Base-by-base conservation (phyloP, 2,113 vertebrate genomes). In the Romanogobio albipinnatus region DNA sequence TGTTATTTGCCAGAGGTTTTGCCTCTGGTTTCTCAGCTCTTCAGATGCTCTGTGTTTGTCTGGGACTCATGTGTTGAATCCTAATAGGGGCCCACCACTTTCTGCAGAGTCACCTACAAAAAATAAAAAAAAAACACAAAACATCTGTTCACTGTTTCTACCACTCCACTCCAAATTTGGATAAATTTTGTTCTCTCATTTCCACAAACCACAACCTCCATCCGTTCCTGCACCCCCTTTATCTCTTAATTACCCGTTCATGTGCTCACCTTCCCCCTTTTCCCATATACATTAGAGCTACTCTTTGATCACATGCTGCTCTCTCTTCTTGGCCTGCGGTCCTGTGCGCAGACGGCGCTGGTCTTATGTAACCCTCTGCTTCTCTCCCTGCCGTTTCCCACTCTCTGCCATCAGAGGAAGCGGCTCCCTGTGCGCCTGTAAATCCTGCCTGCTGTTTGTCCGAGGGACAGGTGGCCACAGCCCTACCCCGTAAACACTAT, bases 391-490 rank as follows among this genome's bases (percentile, higher is more conserved):
- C 36, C 17, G 53, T 70, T 85, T 77, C 70, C 45, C 53, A 71
- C 71, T 51, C 62, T 73, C 53, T 76, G 62, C 66, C 45, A 84
- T 77, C 11, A 56, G 77, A 76, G 85, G 85, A 88, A 82, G 75
- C 77, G 80, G 74, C 56, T 19, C 74, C 70, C 80, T 78, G 77
- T 76, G 45, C 66, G 76, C 78, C 85, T 73, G 85, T 86, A 78
- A 84, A 82, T 88, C 82, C 61, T 68, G 71, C 73, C 24, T 71
- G 39, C 91, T 89, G 92, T 88, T 86, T 93, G 93, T 90, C 90
- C 89, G 90, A 90, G 87, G 89, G 93, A 94, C 94, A 94, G 93
- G 94, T 95, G 93, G 93, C 93, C 86, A 88, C 85, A 89, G 91
- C 64, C 88, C 90, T 89, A 88, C 91, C 87, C 90, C 92, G 91